Conservation (phyloP, 53 echinoderm and acorn worm species). For the Apostichopus leukothele region DNA sequence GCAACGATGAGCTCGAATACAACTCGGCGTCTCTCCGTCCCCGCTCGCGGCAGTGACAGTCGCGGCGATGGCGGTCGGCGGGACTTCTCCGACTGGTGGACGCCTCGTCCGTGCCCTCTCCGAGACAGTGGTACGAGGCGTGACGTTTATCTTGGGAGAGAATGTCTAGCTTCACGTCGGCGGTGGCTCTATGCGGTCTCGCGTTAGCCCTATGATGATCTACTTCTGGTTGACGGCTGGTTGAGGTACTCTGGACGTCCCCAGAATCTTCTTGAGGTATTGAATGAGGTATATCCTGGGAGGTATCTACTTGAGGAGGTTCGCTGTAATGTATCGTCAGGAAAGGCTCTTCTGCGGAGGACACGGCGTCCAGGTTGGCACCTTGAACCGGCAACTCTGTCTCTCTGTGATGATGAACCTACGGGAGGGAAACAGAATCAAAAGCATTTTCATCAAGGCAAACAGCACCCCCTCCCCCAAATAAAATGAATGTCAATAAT, state of each 20-base stretch:
- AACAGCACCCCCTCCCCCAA: too few species aligned
- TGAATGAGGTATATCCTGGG: slow-evolving; percentile 27
- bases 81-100: not conserved
- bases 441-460: too few species aligned
- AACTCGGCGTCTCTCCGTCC: not conserved
- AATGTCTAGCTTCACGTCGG: not conserved
- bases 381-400: not conserved
- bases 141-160: not conserved
- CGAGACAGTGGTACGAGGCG: not conserved
- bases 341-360: slow-evolving; percentile 19
- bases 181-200: not conserved
- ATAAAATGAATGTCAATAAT: too few species aligned
- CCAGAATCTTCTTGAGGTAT: slow-evolving; percentile 16
- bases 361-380: not conserved
- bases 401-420: slow-evolving; percentile 10
- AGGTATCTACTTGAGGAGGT: slow-evolving; percentile 18
- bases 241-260: not conserved
- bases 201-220: not conserved
- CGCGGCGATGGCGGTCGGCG: not conserved
- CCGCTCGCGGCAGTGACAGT: not conserved
- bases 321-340: not conserved
- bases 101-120: not conserved
- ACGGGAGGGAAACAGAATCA: not conserved
- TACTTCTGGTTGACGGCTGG: not conserved
- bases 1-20: not conserved